Evolutionary conservation across 2,888 invertebrate genomes (phyloP).

Genomic region (Strigamia crassipes): DNA sequence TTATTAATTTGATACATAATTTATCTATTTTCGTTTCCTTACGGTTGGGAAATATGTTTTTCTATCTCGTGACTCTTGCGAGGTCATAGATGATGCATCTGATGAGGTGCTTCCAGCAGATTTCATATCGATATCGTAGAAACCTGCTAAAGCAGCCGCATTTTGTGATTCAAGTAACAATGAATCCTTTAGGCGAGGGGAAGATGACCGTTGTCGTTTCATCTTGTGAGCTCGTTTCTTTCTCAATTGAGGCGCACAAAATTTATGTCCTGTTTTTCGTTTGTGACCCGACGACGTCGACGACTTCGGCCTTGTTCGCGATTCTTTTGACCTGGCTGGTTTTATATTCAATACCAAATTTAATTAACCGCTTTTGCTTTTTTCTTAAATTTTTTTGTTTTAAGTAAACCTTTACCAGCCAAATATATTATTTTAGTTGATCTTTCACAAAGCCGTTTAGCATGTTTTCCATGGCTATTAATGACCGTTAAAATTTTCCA

Average conservation of each 20-base stretch:
- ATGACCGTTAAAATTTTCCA: background rate
- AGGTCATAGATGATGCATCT: background rate
- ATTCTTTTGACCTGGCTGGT: background rate
- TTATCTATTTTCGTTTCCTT: background rate
- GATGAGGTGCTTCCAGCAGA: background rate
- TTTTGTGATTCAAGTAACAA: background rate
- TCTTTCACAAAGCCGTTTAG: background rate
- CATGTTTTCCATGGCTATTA: background rate
- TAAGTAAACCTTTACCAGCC: background rate
- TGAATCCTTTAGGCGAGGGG: background rate
- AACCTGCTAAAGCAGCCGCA: background rate
- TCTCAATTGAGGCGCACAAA: background rate
- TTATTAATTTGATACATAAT: background rate
- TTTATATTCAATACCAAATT: too few species aligned
- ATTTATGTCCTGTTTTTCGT: background rate
- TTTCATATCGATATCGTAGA: background rate
- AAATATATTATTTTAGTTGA: background rate
- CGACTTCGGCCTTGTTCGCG: background rate
- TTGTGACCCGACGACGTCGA: background rate
- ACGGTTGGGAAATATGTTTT: background rate
- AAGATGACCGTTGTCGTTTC: background rate
- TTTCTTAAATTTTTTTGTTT: background rate
- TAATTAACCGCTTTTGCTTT: too few species aligned
- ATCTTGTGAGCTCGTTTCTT: background rate
- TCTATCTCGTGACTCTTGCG: background rate